These are phyloP conservation scores for Rhinogobius similis DNA, from an alignment of 2,113 vertebrate genomes.

Conservation along the genomic window DNA sequence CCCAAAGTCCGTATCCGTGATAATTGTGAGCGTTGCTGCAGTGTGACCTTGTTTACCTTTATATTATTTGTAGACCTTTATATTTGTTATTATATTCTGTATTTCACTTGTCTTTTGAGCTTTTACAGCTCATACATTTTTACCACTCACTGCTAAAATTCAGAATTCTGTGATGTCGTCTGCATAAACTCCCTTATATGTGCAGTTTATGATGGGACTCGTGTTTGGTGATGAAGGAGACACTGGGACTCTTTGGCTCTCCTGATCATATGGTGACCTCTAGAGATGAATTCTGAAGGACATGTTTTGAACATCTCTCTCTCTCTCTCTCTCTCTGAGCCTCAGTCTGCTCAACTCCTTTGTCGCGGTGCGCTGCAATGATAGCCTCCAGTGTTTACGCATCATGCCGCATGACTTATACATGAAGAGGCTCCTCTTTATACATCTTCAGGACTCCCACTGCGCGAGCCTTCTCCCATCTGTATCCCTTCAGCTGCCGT, in stretches of 20 bases:
- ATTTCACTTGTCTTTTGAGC: no score
- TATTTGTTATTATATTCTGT: no score
- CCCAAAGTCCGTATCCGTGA: no score
- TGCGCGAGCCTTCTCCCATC: slow-evolving; percentile 32
- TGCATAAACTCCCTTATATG: no score
- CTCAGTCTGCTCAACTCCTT: slow-evolving; percentile 35
- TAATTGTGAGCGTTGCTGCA: no score
- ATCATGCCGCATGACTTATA: slow-evolving; percentile 65
- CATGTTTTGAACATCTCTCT: slow-evolving; percentile 54
- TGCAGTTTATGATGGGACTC: neutral
- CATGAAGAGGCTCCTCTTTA: slow-evolving; percentile 65
- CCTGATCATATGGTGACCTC: slow-evolving; percentile 41
- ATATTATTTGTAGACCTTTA: no score
- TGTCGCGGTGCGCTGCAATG: slow-evolving; percentile 18
- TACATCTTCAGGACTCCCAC: slow-evolving; percentile 57
- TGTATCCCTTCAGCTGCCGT: slow-evolving; percentile 41
- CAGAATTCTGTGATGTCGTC: no score
- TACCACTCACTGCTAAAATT: no score
- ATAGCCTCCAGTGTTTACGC: slow-evolving; percentile 60
- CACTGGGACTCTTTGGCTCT: slow-evolving; percentile 32
- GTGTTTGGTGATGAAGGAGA: slow-evolving; percentile 2
- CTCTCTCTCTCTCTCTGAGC: slow-evolving; percentile 33
- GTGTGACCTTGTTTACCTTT: no score
- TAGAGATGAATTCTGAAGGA: slow-evolving; percentile 49
- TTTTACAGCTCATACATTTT: no score